A percentile compares a stretch with the other conserved stretches of the same genome.
phyloP scores from a whole-genome alignment of 2,888 invertebrate species.

The Eupithecia centaureata region DNA sequence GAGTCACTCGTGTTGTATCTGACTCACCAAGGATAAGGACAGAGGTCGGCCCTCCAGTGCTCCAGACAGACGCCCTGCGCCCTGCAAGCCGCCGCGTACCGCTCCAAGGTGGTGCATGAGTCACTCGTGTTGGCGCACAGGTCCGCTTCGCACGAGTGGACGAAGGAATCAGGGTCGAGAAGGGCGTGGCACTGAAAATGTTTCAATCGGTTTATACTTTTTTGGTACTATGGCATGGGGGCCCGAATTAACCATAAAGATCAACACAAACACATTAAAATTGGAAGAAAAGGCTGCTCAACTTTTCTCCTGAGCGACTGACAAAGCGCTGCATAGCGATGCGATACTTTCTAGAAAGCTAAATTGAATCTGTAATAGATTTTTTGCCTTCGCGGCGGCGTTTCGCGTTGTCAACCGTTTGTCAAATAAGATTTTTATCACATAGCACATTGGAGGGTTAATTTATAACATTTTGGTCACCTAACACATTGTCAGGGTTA shows the following conservation, averaged over 20 bases:
- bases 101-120: slow-evolving; percentile 86
- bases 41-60: slow-evolving; percentile 87
- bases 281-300: background rate
- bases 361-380: too few species aligned
- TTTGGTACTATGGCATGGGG: too few species aligned
- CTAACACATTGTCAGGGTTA: background rate
- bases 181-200: slow-evolving; percentile 87
- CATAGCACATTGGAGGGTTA: too few species aligned
- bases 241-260: too few species aligned
- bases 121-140: slow-evolving; percentile 84
- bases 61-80: slow-evolving; percentile 87
- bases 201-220: background rate
- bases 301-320: background rate
- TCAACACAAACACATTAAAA: too few species aligned
- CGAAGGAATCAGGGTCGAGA: slow-evolving; percentile 87
- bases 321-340: background rate
- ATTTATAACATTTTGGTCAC: background rate
- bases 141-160: slow-evolving; percentile 88
- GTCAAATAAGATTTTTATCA: background rate
- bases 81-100: slow-evolving; percentile 89
- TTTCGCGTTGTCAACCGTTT: too few species aligned
- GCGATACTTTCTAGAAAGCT: background rate
- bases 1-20: slow-evolving; percentile 73
- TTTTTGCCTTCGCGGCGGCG: too few species aligned
- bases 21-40: slow-evolving; percentile 86